Evolutionary conservation across 2,888 invertebrate genomes (phyloP).

Genomic region (Tenthredo distinguenda): DNA sequence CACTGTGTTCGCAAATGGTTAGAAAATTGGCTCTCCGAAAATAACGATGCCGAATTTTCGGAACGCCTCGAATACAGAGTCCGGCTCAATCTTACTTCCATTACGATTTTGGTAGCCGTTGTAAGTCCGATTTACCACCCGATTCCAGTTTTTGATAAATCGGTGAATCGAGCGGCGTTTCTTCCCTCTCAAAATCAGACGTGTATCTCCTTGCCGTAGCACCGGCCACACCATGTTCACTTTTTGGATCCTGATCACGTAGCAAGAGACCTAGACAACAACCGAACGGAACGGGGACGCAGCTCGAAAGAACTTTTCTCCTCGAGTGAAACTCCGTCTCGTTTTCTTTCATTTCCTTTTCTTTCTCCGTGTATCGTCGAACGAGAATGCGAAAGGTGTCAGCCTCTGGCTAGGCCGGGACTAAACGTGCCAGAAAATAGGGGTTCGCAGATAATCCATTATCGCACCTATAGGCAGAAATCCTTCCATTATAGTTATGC

Average conservation of each 20-base stretch:
- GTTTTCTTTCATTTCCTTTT: background rate
- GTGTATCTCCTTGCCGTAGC: too few species aligned
- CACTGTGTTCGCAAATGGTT: background rate
- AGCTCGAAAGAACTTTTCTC: constrained; percentile 4
- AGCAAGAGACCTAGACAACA: constrained; percentile 6
- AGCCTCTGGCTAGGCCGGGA: background rate
- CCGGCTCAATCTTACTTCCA: background rate
- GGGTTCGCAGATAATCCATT: constrained; percentile 36
- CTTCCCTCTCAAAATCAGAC: too few species aligned
- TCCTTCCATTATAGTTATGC: constrained; percentile 31
- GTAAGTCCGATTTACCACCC: background rate
- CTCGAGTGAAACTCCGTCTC: constrained; percentile 7
- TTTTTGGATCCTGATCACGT: constrained; percentile 19
- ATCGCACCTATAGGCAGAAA: background rate
- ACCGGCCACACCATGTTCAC: background rate
- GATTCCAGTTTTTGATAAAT: too few species aligned
- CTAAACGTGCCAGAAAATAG: constrained; percentile 34
- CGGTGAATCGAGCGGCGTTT: too few species aligned
- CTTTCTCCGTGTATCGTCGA: background rate
- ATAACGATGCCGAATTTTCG: background rate
- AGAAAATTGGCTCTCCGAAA: background rate
- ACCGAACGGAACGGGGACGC: background rate
- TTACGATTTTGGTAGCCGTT: background rate
- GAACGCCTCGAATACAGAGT: background rate
- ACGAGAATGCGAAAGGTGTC: background rate